Base-by-base conservation (phyloP, 2,888 invertebrate species). In the Parelbella ahira region DNA sequence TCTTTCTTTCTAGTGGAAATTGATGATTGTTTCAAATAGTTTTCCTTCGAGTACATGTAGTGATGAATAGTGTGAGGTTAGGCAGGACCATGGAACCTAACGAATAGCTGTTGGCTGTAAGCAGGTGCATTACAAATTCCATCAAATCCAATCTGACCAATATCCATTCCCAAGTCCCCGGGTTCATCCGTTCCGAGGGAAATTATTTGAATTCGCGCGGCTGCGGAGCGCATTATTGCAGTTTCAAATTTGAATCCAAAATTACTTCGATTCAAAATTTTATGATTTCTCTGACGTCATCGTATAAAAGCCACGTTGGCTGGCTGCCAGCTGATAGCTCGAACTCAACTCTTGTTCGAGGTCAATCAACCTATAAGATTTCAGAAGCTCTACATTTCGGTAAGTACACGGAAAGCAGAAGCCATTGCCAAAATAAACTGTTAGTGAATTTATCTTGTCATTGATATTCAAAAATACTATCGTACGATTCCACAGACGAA, bases 261-360 rank as follows among this genome's bases (percentile, higher is more conserved):
- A 45, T 44, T 44, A 33, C 37, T 24, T 34, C 37, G 28, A 33
- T 42, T 32, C 39, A 24, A 42, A 37, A 44, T 39, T 44, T 37
- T 51, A 53, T 54, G 56, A 55, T 54, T 56, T 42, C 50, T 50
- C 45, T 56, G 71, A 75, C 72, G 70, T 75, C 72, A 74, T 67
- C 62, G 61, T 66, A 68, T 71, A 62, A 67, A 71, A 63, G 67
- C 67, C 63, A 65, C 68, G 72, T 74, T 83, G 86, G 86, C 74
- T 46, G 43, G 49, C 57, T 54, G 79, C 84, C 86, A 84, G 68
- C 67, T 74, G 78, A 80, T 80, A 84, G 68, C 76, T 76, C 69
- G 68, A 73, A 72, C 73, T 53, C 63, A 54, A 66, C 63, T 68
- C 68, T 63, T 66, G 74, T 73, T 71, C 58, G 56, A 63, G 81